These are phyloP conservation scores for Apostichopus leukothele DNA, from an alignment of 53 echinoderm and acorn worm species.

Conservation along the genomic window DNA sequence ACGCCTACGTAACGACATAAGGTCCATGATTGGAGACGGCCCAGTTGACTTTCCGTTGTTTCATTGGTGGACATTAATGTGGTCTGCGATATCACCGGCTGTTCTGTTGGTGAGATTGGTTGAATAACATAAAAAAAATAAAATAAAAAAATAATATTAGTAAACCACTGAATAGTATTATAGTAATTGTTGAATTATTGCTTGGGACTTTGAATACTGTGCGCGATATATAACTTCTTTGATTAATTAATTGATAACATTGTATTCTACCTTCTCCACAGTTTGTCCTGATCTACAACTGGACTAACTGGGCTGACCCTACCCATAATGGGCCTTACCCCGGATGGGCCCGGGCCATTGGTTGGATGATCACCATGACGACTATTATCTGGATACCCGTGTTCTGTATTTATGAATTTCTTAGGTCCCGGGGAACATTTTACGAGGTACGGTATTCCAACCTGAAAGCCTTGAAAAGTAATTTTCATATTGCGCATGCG, in stretches of 20 bases:
- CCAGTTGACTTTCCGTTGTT: conserved; percentile 65
- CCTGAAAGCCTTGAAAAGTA: too few species aligned
- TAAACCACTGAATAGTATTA: too few species aligned
- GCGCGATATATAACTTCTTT: too few species aligned
- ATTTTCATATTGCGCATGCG: too few species aligned
- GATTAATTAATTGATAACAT: too few species aligned
- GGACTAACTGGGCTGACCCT: conserved; percentile 59
- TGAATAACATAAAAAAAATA: too few species aligned
- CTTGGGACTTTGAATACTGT: too few species aligned
- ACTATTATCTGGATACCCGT: conserved; percentile 61
- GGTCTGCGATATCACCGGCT: conserved; percentile 76
- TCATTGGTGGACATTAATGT: conserved; percentile 74
- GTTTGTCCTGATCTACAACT: conserved; percentile 66
- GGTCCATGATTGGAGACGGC: conserved; percentile 78
- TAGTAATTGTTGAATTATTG: too few species aligned
- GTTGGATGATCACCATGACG: conserved; percentile 58
- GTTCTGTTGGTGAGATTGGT: conserved; percentile 66
- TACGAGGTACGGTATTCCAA: conserved; percentile 36
- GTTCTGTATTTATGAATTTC: conserved; percentile 54
- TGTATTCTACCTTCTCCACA: neutral
- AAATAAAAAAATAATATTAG: too few species aligned
- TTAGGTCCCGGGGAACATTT: conserved; percentile 27
- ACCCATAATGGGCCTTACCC: conserved; percentile 56
- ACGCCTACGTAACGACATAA: conserved; percentile 87
- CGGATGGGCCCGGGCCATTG: conserved; percentile 58